Conservation (phyloP, 1,140 invertebrate species). For the Tigriopus japonicus region DNA sequence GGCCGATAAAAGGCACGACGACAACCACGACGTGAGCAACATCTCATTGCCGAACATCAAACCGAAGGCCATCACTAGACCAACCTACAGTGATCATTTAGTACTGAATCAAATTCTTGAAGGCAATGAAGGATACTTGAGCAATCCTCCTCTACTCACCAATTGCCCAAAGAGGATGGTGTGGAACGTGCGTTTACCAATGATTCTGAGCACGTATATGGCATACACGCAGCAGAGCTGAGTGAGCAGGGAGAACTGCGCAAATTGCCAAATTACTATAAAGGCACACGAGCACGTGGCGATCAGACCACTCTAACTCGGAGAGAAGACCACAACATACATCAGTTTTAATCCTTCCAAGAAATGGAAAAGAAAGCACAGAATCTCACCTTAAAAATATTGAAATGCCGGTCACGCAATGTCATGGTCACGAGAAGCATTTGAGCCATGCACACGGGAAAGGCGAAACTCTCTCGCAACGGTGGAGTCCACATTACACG, state of each 20-base stretch:
- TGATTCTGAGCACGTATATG: too few relatives aligned
- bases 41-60: constrained; percentile 43
- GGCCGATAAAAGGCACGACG: constrained; percentile 23
- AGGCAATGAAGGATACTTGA: too few relatives aligned
- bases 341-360: too few relatives aligned
- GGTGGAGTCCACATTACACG: constrained; percentile 67
- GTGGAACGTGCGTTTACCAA: too few relatives aligned
- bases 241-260: constrained; percentile 52
- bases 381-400: constrained; percentile 17
- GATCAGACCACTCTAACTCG: too few relatives aligned
- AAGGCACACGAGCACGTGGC: too few relatives aligned
- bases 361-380: too few relatives aligned
- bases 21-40: constrained; percentile 45
- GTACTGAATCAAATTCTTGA: too few relatives aligned
- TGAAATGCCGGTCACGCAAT: constrained; percentile 19
- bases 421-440: constrained; percentile 21
- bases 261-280: constrained; percentile 41
- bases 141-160: too few relatives aligned
- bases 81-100: constrained; percentile 25
- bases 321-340: too few relatives aligned
- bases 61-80: constrained; percentile 25
- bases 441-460: constrained; percentile 38
- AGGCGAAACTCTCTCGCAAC: constrained; percentile 58
- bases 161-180: too few relatives aligned
- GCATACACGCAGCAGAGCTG: constrained; percentile 25